Evolutionary conservation across 2,113 vertebrate genomes (phyloP), one percentile per base, ranked within the genome.

Genomic region (Phylloscopus trochilus): DNA sequence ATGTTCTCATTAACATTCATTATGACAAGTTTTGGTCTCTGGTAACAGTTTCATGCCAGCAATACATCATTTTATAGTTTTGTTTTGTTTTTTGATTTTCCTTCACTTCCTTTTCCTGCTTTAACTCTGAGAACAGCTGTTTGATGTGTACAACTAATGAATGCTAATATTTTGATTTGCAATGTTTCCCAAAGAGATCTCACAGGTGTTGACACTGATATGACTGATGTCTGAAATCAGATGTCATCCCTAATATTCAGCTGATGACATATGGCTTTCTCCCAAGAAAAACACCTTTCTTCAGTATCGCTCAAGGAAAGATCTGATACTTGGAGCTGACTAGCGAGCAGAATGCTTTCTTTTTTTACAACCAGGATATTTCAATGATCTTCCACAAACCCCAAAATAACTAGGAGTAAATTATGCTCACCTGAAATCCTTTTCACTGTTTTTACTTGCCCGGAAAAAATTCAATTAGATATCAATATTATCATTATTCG

Each of bases 1-100:
- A 83, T 46, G 30, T 37, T 94, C 85, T 96, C 93, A 95, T 95
- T 96, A 93, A 43, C 11, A 92, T 59, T 91, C 80, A 85, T 95
- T 89, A 91, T 84, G 56, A 86, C 46, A 90, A 31, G 4, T 94
- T 93, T 66, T 81, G 14, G 63, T 85, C 68, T 94, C 59, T 67
- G 30, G 52, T 43, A 94, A 37, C 31, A 63, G 89, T 85, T 83
- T 91, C 67, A 92, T 95, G 46, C 52, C 62, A 13, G 44, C 0
- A 11, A 76, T 60, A 15, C 33, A 59, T 79, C 1, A 28, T 78
- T 87, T 79, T 76, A 59, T 44, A 44, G 19, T 1, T 69, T 2
- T 28, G 33, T n/a, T 56, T 13, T 68, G 7, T 31, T 33, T 49
- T 49, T 30, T 0, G 12, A 49, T 81, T 27, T 92, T 95, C 56